Evolutionary conservation across 1,140 invertebrate genomes (phyloP), one percentile per base, ranked within the genome.

Genomic region (Aculops lycopersici): DNA sequence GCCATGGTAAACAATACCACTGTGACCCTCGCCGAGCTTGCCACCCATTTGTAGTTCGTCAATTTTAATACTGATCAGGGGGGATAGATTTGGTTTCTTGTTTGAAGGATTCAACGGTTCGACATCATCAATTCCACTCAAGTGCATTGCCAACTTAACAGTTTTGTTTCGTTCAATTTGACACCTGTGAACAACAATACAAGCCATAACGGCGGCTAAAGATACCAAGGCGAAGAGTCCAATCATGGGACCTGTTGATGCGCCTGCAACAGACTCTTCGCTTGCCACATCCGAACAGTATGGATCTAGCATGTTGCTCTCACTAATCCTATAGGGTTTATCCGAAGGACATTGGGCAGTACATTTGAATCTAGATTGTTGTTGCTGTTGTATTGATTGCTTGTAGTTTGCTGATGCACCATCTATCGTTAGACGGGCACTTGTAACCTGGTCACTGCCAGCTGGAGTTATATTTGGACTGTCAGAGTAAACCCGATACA

Each of bases 11-110:
- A 97, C 90, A 48, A 81, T 84, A 0, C 90, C 90, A 57, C 97
- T 97, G 5, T 88, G 88, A n/a, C 90, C 90, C 55, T 72, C 83
- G 3, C 90, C 90, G 14, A 92, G 59, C 48, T 86, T 75, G 1
- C 74, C 74, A 3, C 84, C 83, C 50, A 71, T 71, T 5, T 81
- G 61, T 52, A 95, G 63, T 56, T 95, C 84, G 0, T 71, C 77
- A 55, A 92, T 83, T 55, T 86, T 92, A 15, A 94, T 77, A 35
- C 90, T 84, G 24, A 77, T 62, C 42, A 95, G 55, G 56, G 88
- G 80, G 1, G 79, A 76, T 43, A 92, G 61, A 59, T 94, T 92
- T 17, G 86, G 84, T 49, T 79, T 74, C 0, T 81, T 74, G 49
- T 80, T 80, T 0, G 74, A 74, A 2, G 78, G 77, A 38, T 72